phyloP scores from a whole-genome alignment of 2,797 vertebrate genomes.

The Tragelaphus oryx region DNA sequence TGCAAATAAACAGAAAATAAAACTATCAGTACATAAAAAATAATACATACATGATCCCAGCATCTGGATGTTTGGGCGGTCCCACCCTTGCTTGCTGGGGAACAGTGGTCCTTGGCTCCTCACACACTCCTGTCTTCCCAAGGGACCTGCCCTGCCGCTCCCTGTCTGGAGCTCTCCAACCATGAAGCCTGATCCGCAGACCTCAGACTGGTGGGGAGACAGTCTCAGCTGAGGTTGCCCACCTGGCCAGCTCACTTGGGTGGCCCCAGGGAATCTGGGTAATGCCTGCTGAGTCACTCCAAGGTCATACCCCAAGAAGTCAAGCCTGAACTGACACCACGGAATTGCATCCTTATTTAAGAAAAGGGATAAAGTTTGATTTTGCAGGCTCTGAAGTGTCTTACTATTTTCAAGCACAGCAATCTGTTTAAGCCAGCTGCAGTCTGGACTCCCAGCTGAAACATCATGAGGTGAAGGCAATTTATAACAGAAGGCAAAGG shows the following conservation, averaged over 20 bases:
- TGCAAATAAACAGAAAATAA: background rate
- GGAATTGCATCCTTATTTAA: background rate
- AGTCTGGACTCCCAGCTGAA: background rate
- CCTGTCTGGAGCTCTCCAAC: slow-evolving; percentile 29
- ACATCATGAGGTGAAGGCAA: background rate
- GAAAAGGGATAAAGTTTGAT: background rate
- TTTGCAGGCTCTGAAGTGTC: background rate
- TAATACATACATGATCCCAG: background rate
- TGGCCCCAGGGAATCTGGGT: background rate
- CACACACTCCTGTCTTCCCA: background rate
- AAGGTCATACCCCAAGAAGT: background rate
- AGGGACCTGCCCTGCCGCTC: background rate
- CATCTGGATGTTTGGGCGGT: background rate
- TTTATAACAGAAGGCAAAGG: background rate
- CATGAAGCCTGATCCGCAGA: slow-evolving; percentile 16
- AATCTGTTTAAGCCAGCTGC: background rate
- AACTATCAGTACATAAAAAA: background rate
- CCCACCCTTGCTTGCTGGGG: background rate
- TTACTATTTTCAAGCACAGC: background rate
- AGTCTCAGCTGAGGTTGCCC: background rate
- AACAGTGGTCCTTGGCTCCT: background rate
- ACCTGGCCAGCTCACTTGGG: background rate
- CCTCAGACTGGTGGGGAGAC: slow-evolving; percentile 41
- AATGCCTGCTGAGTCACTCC: background rate
- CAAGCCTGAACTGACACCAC: background rate